Percentiles rank a stretch among this genome's conserved stretches.
Evolutionary conservation across 2,888 invertebrate genomes (phyloP).

Genomic region (Andrena bicolor): DNA sequence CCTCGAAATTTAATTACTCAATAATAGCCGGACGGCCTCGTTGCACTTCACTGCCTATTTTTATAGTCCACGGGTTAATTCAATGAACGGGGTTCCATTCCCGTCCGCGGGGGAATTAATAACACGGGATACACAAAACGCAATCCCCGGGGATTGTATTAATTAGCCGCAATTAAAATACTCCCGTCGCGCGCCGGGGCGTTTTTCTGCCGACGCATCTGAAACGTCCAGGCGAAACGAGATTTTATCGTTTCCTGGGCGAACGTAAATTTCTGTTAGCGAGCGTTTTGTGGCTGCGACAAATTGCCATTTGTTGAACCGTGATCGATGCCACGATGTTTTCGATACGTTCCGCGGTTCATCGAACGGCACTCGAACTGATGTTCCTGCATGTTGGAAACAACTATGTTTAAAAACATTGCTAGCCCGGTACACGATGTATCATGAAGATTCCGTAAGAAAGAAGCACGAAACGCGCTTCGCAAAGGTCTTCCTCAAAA

Average conservation of each 20-base stretch:
- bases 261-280: neutral
- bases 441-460: neutral
- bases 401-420: no score
- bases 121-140: constrained; percentile 37
- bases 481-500: no score
- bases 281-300: neutral
- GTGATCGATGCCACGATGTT: neutral
- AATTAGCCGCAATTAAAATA: constrained; percentile 49
- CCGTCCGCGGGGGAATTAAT: constrained; percentile 36
- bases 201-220: neutral
- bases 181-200: neutral
- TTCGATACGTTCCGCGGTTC: neutral
- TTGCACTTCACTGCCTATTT: constrained; percentile 27
- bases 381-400: no score
- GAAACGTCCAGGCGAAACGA: neutral
- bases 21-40: constrained; percentile 38
- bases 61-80: constrained; percentile 44
- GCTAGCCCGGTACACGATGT: no score
- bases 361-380: no score
- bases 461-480: no score
- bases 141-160: constrained; percentile 33
- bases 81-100: constrained; percentile 37
- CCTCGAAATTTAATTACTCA: constrained; percentile 43
- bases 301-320: neutral
- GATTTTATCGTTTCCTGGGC: neutral